A percentile compares a stretch with the other conserved stretches of the same genome.
Conservation (phyloP, 2,888 invertebrate species). For the Leucophenga montana region DNA sequence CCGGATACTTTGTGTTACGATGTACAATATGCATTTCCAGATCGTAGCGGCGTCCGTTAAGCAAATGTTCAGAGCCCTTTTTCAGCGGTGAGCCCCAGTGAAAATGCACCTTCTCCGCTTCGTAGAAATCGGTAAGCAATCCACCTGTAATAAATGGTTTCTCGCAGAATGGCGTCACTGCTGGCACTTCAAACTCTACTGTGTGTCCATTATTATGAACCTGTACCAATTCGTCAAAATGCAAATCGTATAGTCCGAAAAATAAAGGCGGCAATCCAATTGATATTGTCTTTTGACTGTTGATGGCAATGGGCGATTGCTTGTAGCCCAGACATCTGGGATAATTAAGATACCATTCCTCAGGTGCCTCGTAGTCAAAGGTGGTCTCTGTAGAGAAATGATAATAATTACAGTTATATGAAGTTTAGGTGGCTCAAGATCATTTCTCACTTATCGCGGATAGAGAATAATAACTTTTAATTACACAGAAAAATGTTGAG, state of each 20-base stretch:
- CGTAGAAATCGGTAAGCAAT: conserved; percentile 53
- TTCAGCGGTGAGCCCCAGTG: conserved; percentile 83
- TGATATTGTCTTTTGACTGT: conserved; percentile 47
- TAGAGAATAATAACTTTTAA: too few species aligned
- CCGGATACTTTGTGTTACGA: conserved; percentile 77
- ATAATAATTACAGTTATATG: too few species aligned
- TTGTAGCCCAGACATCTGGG: conserved; percentile 78
- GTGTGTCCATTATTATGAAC: conserved; percentile 82
- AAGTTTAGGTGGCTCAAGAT: too few species aligned
- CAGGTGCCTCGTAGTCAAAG: conserved; percentile 62
- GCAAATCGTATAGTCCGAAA: conserved; percentile 79
- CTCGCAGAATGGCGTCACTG: conserved; percentile 52
- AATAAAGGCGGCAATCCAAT: conserved; percentile 75
- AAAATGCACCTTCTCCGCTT: conserved; percentile 73
- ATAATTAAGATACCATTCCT: conserved; percentile 76
- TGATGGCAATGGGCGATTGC: conserved; percentile 76
- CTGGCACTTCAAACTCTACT: conserved; percentile 61
- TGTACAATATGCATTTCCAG: conserved; percentile 81
- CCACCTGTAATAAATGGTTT: conserved; percentile 62
- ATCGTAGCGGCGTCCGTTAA: conserved; percentile 74
- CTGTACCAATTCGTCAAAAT: conserved; percentile 76
- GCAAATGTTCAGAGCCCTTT: conserved; percentile 76
- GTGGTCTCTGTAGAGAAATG: conserved; percentile 42
- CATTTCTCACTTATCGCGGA: too few species aligned
- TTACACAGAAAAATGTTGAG: too few species aligned